Conservation (phyloP, 2,113 vertebrate genomes). For the Solenodon paradoxus region DNA sequence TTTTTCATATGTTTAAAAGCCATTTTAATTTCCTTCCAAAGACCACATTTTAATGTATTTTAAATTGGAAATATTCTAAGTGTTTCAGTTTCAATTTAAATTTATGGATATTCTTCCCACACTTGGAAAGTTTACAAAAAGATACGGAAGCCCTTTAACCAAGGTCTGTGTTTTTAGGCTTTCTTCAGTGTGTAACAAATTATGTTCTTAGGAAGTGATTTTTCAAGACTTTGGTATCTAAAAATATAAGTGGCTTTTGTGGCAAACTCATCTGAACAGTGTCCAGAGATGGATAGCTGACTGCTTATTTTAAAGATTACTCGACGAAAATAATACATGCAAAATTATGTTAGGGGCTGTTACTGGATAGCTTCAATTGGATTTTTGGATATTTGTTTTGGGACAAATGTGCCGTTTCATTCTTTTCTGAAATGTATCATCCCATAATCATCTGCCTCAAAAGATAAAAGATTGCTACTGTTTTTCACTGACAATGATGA, state of each 20-base stretch:
- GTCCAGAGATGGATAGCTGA: slow-evolving; percentile 50
- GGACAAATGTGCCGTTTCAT: slow-evolving; percentile 22
- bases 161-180: slow-evolving; percentile 54
- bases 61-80: slow-evolving; percentile 47
- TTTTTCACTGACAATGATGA: background rate
- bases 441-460: slow-evolving; percentile 7
- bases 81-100: slow-evolving; percentile 64
- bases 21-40: slow-evolving; percentile 69
- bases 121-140: slow-evolving; percentile 72
- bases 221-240: slow-evolving; percentile 60
- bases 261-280: slow-evolving; percentile 6
- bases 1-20: slow-evolving; percentile 64
- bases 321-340: slow-evolving; percentile 48
- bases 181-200: slow-evolving; percentile 48
- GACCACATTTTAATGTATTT: slow-evolving; percentile 58
- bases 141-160: slow-evolving; percentile 67
- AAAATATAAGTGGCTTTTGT: slow-evolving; percentile 61
- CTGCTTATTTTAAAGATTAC: slow-evolving; percentile 39
- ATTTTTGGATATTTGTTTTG: slow-evolving; percentile 54
- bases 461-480: slow-evolving; percentile 37
- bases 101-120: slow-evolving; percentile 69
- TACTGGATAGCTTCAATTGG: slow-evolving; percentile 18
- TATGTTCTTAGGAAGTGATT: slow-evolving; percentile 48
- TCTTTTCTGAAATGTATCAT: slow-evolving; percentile 48
- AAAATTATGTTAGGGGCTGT: slow-evolving; percentile 48